Evolutionary conservation across 53 echinoderm and acorn worm species (phyloP), one percentile per base, ranked within the genome.

Genomic region (Apostichopus leukothele): DNA sequence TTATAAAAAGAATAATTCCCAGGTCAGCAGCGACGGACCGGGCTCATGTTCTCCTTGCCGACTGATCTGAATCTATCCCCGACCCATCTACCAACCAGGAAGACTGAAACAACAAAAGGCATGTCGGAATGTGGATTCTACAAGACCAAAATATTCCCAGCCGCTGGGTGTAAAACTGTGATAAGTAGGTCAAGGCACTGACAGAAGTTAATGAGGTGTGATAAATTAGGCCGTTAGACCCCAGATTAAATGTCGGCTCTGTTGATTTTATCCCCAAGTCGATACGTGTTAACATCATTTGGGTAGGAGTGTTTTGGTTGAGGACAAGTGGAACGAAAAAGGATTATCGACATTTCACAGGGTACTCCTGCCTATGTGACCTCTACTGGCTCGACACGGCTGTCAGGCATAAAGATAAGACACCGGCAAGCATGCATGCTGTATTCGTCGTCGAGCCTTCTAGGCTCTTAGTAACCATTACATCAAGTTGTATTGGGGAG

Each of bases 141-240:
- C 54, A 81, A 81, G 81, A 23, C 7, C 53, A 81, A 81, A 54
- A 81, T 53, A 54, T n/a, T 81, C 50, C 57, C 20, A 1, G 81
- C 81, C 81, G 53, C 81, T 81, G 81, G 81, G 81, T 25, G 59
- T 50, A 54, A 54, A 52, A n/a, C 52, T 16, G 50, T 20, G 55
- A 81, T 55, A 81, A 81, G 52, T 81, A 81, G 81, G 81, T 81
- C 81, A 81, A 81, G 81, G 55, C 18, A 81, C 81, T 81, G 81
- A 22, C 55, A 55, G 54, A 59, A 52, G 63, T 66, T 85, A 85
- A 85, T 85, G 85, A 85, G 85, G 85, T 60, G 68, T 85, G 85
- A 67, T 63, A 20, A 85, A 85, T 85, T 85, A 67, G 85, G 85
- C 60, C 68, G 66, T 85, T 85, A 85, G 67, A 39, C 39, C 85